Evolutionary conservation across 2,888 invertebrate genomes (phyloP).

Genomic region (Neuroscelio doddi): DNA sequence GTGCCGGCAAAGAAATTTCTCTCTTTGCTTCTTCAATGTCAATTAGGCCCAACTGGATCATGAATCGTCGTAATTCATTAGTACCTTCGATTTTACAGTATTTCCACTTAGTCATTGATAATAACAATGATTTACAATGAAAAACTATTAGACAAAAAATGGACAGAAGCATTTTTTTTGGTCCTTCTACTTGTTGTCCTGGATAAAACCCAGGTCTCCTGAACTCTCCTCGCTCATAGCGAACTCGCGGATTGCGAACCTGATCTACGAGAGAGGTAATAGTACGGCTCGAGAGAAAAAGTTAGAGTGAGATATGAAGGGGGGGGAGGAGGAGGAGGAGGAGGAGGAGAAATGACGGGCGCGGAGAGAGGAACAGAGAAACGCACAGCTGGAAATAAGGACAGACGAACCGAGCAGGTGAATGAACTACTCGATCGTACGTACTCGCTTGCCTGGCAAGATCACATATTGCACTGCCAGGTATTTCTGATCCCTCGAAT

Average conservation of each 20-base stretch:
- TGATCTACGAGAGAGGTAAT: constrained; percentile 56
- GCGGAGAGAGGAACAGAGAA: constrained; percentile 23
- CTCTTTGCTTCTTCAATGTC: background rate
- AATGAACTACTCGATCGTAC: constrained; percentile 49
- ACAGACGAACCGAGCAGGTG: constrained; percentile 46
- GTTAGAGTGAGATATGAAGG: constrained; percentile 29
- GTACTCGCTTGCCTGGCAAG: constrained; percentile 45
- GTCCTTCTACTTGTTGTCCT: no score
- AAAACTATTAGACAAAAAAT: no score
- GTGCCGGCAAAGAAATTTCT: background rate
- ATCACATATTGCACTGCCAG: constrained; percentile 51
- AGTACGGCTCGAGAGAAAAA: constrained; percentile 48
- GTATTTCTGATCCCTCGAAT: constrained; percentile 42
- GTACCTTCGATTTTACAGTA: constrained; percentile 2
- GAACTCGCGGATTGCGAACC: constrained; percentile 51
- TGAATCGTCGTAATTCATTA: constrained; percentile 2
- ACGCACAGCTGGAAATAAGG: constrained; percentile 18
- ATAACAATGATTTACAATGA: constrained; percentile 10
- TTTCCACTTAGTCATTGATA: background rate
- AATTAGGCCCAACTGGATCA: constrained; percentile 8
- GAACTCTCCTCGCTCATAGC: constrained; percentile 16
- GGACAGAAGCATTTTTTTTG: no score
- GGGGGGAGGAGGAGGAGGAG: constrained; percentile 25
- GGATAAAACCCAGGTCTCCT: no score
- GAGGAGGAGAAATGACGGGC: constrained; percentile 39